Evolutionary conservation across 2,888 invertebrate species (phyloP).

Genomic region (Prenolepis imparis): DNA sequence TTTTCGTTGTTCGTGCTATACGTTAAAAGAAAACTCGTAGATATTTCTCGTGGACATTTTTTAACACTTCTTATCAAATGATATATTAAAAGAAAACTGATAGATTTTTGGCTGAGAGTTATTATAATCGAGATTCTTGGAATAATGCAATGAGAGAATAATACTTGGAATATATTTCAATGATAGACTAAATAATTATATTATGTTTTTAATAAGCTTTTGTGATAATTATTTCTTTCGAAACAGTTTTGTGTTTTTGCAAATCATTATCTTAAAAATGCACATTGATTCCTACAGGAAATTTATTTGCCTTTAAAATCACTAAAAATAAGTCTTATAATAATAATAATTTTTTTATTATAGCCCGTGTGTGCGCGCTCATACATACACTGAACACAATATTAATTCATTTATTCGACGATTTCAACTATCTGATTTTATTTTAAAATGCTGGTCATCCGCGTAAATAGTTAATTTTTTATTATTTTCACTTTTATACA

Average conservation of each 20-base stretch:
- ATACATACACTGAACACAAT: neutral
- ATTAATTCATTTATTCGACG: neutral
- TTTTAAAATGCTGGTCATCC: neutral
- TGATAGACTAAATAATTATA: neutral
- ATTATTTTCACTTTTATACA: too few species aligned
- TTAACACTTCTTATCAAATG: neutral
- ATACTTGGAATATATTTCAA: neutral
- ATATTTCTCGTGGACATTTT: neutral
- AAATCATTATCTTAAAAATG: slow-evolving; percentile 4
- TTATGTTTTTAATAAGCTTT: neutral
- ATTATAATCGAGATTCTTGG: neutral
- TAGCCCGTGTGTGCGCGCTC: neutral
- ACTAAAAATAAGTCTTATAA: too few species aligned
- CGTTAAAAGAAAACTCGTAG: neutral
- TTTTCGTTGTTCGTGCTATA: neutral
- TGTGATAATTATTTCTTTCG: neutral
- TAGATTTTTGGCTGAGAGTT: neutral
- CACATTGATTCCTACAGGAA: neutral
- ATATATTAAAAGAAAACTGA: neutral
- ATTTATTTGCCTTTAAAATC: neutral
- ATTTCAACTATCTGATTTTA: neutral
- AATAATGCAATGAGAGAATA: neutral
- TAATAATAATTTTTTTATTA: neutral
- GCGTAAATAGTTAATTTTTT: neutral
- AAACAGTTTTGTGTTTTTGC: neutral